Base-by-base conservation (phyloP, 2,888 invertebrate species). In the Orthonychiurus folsomi region DNA sequence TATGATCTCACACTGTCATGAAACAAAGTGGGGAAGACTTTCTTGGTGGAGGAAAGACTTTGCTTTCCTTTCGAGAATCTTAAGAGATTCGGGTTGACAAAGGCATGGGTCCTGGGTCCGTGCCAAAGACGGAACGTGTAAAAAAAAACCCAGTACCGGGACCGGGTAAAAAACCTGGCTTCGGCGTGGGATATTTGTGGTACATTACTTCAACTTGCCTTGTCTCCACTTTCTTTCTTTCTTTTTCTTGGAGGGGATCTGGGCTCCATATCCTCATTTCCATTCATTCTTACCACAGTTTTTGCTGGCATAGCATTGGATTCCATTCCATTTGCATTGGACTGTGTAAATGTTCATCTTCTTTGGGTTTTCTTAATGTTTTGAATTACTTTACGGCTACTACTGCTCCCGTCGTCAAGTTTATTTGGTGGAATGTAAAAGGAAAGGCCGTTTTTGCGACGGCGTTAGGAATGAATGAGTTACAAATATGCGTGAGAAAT, bases 1-100 rank as follows among this genome's bases (percentile, higher is more conserved):
- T 53, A 60, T 60, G 60, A 60, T 60, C 60, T 60, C 60, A 60
- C 60, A 60, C 60, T 60, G 60, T 60, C 60, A 60, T 26, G 54
- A 60, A 37, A 54, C 60, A 60, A 54, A 60, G 27, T 59, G 59
- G 48, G 27, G 52, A 21, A 20, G 48, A 20, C 25, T 20, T 5
- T 9, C 37, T 5, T 9, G 15, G 15, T 15, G 37, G 5, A 37
- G 37, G 5, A 37, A 37, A 37, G 37, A 37, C 37, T 37, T 37
- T 37, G 37, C 9, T 37, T 37, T 37, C 37, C 15, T 37, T 37
- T 5, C 5, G 37, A 37, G 9, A 9, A 37, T 15, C 9, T 37
- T 9, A 37, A 37, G 37, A 37, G 15, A 37, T 37, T 37, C 37
- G 15, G 37, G 15, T 5, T 37, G 37, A 37, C 37, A 37, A 37